Base-by-base conservation (phyloP, 2,888 invertebrate species). In the Amiota communis region DNA sequence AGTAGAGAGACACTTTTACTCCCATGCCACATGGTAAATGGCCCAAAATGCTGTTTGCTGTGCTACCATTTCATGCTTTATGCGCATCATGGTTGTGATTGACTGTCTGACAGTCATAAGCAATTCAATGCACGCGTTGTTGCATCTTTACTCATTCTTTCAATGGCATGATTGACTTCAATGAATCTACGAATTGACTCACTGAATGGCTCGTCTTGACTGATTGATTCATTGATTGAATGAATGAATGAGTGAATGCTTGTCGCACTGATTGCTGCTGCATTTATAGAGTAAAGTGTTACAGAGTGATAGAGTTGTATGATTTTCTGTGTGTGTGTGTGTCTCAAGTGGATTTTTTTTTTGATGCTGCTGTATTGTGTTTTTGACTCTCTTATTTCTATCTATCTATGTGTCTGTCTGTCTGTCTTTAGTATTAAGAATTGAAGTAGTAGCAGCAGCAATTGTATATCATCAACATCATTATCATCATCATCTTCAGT, bases 261-360 rank as follows among this genome's bases (percentile, higher is more conserved):
- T 83, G 82, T 79, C 84, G 82, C 77, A 81, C 80, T 84, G 83
- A 79, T 84, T 83, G 81, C 59, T 83, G 81, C 59, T 73, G 72
- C 73, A 63, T 70, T 47, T 13, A 17, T 70, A 70, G 17, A 57
- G 36, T 59, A 36, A 36, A 36, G 51, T 17, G 68, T 59, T 74
- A 68, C 70, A 61, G 49, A 59, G 68, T 59, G 61, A 57, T 12
- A 36, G 70, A 36, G 46, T 36, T 70, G 13, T 70, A 17, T 47
- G 1, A 2, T 49, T 57, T n/a, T 15, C n/a, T 65, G 73, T 73
- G 15, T 59, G 59, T 65, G 49, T 48, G 48, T 17, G 75, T 73
- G 78, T 83, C 83, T 84, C 84, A 76, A 83, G 84, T 83, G 84
- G 71, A 82, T 80, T 84, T 59, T 17, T 80, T 84, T 59, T 17